Percentiles rank a stretch among this genome's conserved stretches.
phyloP scores from a whole-genome alignment of 2,113 vertebrate genomes.

The Chloropsis hardwickii region DNA sequence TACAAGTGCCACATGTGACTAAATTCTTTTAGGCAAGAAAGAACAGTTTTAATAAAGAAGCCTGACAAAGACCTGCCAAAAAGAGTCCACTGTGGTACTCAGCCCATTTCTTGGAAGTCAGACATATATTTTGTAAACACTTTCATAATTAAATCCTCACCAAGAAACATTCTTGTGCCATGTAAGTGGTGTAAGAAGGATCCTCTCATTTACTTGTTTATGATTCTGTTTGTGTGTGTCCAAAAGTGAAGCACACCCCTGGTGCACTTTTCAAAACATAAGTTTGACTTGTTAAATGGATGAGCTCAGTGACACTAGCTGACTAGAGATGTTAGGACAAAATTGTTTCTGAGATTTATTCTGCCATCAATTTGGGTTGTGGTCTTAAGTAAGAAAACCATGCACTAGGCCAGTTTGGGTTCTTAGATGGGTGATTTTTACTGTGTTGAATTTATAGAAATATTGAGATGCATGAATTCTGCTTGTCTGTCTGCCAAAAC shows the following conservation, averaged over 20 bases:
- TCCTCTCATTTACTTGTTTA: background rate
- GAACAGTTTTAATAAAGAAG: background rate
- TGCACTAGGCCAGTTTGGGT: background rate
- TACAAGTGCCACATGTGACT: background rate
- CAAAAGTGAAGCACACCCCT: background rate
- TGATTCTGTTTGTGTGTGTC: background rate
- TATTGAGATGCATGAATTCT: background rate
- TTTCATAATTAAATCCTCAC: background rate
- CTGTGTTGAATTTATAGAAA: background rate
- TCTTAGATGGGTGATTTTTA: background rate
- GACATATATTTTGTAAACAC: background rate
- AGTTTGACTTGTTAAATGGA: background rate
- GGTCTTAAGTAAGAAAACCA: background rate
- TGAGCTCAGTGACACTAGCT: background rate
- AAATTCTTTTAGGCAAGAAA: background rate
- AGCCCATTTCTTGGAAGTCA: background rate
- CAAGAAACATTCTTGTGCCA: background rate
- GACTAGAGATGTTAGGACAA: background rate
- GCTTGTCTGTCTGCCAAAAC: background rate
- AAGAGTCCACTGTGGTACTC: background rate
- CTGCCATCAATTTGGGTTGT: background rate
- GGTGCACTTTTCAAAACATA: background rate
- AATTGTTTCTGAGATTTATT: background rate
- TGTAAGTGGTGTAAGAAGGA: background rate
- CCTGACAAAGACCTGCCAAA: background rate